phyloP scores from a whole-genome alignment of 1,140 invertebrate genomes.

The Episyrphus balteatus region DNA sequence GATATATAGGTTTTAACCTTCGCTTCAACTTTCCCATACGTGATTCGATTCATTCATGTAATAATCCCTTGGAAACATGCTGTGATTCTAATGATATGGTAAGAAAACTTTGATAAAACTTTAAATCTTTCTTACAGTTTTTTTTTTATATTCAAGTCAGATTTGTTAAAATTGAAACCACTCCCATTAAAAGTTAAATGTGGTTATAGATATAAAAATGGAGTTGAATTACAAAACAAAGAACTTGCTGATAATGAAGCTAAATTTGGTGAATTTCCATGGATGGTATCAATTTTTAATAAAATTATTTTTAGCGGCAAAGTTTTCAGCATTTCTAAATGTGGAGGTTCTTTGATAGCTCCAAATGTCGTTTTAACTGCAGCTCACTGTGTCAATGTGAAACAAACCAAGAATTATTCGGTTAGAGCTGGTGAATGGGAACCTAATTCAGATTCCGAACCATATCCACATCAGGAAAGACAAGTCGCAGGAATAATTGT shows the following conservation, averaged over 20 bases:
- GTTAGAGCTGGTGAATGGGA: slow-evolving; percentile 70
- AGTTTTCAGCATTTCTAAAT: slow-evolving; percentile 42
- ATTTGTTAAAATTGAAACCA: not conserved
- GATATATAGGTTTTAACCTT: no score
- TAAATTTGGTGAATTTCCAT: slow-evolving; percentile 53
- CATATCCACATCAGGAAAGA: slow-evolving; percentile 59
- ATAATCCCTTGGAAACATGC: slow-evolving; percentile 17
- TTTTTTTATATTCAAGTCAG: slow-evolving; percentile 10
- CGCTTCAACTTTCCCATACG: slow-evolving; percentile 64
- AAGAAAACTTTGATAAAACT: no score
- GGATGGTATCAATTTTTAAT: slow-evolving; percentile 70
- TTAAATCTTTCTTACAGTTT: not conserved
- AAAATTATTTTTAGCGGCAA: slow-evolving; percentile 38
- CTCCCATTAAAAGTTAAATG: slow-evolving; percentile 49
- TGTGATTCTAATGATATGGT: slow-evolving; percentile 28
- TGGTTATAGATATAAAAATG: slow-evolving; percentile 55
- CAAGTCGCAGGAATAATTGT: slow-evolving; percentile 44
- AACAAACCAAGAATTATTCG: slow-evolving; percentile 18
- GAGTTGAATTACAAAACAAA: slow-evolving; percentile 57
- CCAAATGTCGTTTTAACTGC: slow-evolving; percentile 45
- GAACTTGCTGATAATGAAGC: slow-evolving; percentile 49
- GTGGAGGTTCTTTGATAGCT: slow-evolving; percentile 46
- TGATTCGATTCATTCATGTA: slow-evolving; percentile 43
- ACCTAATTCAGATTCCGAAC: slow-evolving; percentile 61
- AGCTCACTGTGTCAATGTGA: slow-evolving; percentile 45